Evolutionary conservation across 2,113 vertebrate genomes (phyloP).

Genomic region (Alethe castanea): DNA sequence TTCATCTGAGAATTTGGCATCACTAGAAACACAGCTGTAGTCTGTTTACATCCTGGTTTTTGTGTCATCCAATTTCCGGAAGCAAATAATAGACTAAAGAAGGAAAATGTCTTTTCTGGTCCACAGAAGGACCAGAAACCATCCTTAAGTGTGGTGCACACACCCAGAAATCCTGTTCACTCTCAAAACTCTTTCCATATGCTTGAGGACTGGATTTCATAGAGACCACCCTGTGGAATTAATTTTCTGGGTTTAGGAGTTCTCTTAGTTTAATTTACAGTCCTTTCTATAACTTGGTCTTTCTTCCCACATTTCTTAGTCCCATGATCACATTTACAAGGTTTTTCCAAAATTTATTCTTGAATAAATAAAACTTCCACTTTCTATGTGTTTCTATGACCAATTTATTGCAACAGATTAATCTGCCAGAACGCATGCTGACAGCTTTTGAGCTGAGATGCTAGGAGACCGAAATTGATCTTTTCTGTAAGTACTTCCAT

Average conservation of each 20-base stretch:
- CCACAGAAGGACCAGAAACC: neutral
- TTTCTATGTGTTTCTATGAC: neutral
- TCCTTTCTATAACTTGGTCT: neutral
- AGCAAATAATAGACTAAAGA: neutral
- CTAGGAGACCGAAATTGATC: neutral
- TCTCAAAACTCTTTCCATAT: neutral
- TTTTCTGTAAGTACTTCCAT: neutral
- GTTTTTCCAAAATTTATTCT: neutral
- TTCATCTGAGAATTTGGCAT: conserved; percentile 46
- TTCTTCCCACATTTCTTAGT: neutral
- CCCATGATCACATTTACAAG: neutral
- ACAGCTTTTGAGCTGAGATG: neutral
- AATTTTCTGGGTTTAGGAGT: neutral
- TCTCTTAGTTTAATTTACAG: neutral
- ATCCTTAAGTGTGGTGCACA: neutral
- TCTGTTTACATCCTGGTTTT: conserved; percentile 15
- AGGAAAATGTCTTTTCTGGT: neutral
- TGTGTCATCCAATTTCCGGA: neutral
- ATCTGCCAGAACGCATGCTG: neutral
- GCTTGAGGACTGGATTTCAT: neutral
- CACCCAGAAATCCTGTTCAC: neutral
- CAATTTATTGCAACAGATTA: neutral
- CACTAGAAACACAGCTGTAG: conserved; percentile 45
- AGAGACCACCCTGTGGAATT: neutral
- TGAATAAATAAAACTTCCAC: neutral